These are phyloP conservation scores for Poecilus cupreus DNA, from an alignment of 2,888 invertebrate genomes.

Conservation along the genomic window DNA sequence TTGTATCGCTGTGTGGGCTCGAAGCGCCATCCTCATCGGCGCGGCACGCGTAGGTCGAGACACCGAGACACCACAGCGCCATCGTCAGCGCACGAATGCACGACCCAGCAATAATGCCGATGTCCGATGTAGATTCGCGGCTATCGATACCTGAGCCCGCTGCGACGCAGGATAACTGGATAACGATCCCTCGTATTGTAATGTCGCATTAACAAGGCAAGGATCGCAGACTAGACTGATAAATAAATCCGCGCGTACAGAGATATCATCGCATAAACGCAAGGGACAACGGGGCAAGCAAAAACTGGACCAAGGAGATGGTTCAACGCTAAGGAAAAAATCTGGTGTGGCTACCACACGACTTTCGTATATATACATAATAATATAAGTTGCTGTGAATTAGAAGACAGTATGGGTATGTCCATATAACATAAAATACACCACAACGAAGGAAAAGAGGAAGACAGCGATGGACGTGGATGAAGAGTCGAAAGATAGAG, in stretches of 20 bases:
- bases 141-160: constrained; percentile 68
- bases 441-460: no score
- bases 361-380: no score
- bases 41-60: constrained; percentile 68
- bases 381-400: no score
- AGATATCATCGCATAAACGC: constrained; percentile 5
- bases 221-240: constrained; percentile 68
- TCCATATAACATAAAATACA: no score
- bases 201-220: constrained; percentile 72
- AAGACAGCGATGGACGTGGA: no score
- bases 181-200: constrained; percentile 73
- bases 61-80: no score
- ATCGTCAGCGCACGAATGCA: constrained; percentile 63
- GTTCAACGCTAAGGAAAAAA: no score
- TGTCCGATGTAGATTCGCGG: constrained; percentile 70
- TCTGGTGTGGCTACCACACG: no score
- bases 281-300: not conserved
- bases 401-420: no score
- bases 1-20: constrained; percentile 25
- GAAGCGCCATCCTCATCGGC: not conserved
- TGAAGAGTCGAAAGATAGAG: no score
- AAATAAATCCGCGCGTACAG: constrained; percentile 70
- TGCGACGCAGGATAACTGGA: constrained; percentile 70
- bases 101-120: constrained; percentile 72
- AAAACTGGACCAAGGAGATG: not conserved